phyloP scores from a whole-genome alignment of 64 coral and sea anemone genomes.

The Acropora tenuis region DNA sequence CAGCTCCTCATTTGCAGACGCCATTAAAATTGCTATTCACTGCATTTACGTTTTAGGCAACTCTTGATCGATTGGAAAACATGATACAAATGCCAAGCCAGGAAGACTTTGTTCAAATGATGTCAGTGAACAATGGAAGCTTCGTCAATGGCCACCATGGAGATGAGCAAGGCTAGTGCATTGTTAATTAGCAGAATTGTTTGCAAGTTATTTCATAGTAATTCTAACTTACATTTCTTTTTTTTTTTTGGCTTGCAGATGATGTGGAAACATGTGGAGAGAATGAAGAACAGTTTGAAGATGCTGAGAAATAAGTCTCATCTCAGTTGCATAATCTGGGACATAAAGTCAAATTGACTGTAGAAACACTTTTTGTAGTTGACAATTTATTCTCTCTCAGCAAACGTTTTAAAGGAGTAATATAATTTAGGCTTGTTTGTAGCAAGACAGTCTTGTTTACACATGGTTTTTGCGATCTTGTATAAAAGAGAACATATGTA shows the following conservation, averaged over 20 bases:
- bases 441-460: too few species aligned
- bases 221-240: neutral
- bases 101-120: constrained; percentile 79
- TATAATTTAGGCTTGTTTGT: too few species aligned
- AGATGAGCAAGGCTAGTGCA: neutral
- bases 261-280: constrained; percentile 56
- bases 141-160: constrained; percentile 61
- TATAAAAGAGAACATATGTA: neutral
- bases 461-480: too few species aligned
- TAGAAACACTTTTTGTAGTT: neutral
- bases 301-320: constrained; percentile 32
- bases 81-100: constrained; percentile 74
- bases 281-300: constrained; percentile 71
- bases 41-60: constrained; percentile 65
- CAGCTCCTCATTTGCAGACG: too few species aligned
- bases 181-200: neutral
- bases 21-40: too few species aligned
- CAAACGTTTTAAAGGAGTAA: too few species aligned
- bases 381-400: too few species aligned
- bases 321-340: neutral
- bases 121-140: constrained; percentile 27
- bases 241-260: neutral
- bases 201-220: neutral
- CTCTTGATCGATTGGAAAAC: constrained; percentile 79
- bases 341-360: neutral